Evolutionary conservation across 2,113 vertebrate species (phyloP).

Genomic region (Syngnathus floridae): DNA sequence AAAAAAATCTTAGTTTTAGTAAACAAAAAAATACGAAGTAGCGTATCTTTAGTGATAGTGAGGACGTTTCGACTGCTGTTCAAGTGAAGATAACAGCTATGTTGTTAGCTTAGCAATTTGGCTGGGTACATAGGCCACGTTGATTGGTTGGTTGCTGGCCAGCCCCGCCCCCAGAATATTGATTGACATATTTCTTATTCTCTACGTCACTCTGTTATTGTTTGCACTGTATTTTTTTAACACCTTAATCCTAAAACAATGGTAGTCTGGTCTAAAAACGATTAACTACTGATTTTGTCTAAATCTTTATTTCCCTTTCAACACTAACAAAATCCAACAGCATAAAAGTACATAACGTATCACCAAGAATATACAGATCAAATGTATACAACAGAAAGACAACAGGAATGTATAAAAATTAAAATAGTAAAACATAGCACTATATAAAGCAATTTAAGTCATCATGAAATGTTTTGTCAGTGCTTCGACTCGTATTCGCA

Average conservation of each 20-base stretch:
- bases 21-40: neutral
- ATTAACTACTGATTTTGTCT: conserved; percentile 10
- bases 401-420: conserved; percentile 38
- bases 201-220: neutral
- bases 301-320: conserved; percentile 55
- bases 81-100: neutral
- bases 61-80: neutral
- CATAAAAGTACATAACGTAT: conserved; percentile 20
- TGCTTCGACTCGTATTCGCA: conserved; percentile 48
- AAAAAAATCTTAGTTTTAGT: neutral
- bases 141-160: conserved; percentile 9
- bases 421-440: conserved; percentile 48
- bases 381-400: conserved; percentile 41
- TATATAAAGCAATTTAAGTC: conserved; percentile 38
- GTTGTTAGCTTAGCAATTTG: conserved; percentile 22
- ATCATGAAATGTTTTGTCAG: conserved; percentile 30
- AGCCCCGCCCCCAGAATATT: conserved; percentile 4
- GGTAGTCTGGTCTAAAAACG: neutral
- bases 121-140: neutral
- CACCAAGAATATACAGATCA: neutral
- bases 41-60: neutral
- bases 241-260: no score
- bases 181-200: neutral
- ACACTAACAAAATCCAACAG: conserved; percentile 56
- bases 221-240: fast-evolving